Conservation (phyloP, 2,797 vertebrate genomes). For the Chelon labrosus region DNA sequence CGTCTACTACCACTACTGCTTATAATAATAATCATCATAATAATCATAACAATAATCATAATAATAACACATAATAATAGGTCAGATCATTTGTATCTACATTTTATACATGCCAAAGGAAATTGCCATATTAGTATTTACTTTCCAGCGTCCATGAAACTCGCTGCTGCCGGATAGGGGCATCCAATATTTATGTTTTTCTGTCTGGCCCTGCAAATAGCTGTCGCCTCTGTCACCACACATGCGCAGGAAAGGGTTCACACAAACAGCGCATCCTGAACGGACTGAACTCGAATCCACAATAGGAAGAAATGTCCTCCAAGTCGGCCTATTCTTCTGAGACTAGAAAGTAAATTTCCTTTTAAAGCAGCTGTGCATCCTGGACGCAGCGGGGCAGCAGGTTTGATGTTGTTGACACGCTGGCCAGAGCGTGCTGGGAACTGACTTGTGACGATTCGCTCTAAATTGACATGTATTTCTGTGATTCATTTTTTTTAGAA, state of each 20-base stretch:
- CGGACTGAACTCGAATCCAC: conserved; percentile 41
- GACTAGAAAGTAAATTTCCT: conserved; percentile 59
- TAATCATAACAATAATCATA: not conserved
- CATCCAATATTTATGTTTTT: conserved; percentile 79
- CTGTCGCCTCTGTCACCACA: conserved; percentile 62
- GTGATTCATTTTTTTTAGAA: not conserved
- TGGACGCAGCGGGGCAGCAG: conserved; percentile 39
- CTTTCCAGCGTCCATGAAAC: conserved; percentile 34
- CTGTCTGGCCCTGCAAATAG: conserved; percentile 75
- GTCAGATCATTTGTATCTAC: not conserved
- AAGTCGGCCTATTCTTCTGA: conserved; percentile 60
- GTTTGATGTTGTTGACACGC: conserved; percentile 41
- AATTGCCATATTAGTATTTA: conserved; percentile 32
- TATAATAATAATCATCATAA: not conserved
- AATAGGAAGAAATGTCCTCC: conserved; percentile 56
- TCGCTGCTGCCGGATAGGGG: conserved; percentile 63
- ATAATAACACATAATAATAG: not conserved
- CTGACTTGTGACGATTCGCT: not conserved
- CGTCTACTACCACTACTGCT: too few species aligned
- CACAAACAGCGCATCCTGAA: conserved; percentile 54
- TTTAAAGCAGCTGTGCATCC: conserved; percentile 48
- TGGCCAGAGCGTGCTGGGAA: conserved; percentile 15
- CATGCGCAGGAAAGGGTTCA: conserved; percentile 65
- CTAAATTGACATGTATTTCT: not conserved
- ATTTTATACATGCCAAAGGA: not conserved